Conservation (phyloP, 1,140 invertebrate genomes). For the Pygmarrhopalites habei region DNA sequence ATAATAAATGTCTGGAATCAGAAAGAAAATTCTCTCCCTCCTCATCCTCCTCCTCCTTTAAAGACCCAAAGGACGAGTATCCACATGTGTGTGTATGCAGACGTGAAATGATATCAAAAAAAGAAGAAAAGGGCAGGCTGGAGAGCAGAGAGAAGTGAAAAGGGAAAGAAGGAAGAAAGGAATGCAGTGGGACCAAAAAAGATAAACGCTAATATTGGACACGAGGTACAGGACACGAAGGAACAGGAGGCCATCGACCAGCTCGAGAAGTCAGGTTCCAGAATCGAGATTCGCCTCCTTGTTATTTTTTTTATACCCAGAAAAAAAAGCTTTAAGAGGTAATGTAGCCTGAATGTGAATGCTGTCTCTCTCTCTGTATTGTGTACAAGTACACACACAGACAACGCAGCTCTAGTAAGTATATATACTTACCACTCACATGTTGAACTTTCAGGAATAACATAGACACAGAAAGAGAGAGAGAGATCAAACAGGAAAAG, state of each 20-base stretch:
- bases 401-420: too few species aligned
- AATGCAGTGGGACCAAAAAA: background rate
- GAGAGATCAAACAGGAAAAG: conserved; percentile 10
- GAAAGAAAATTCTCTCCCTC: background rate
- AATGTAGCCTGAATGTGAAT: background rate
- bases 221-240: background rate
- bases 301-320: background rate
- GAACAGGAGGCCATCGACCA: conserved; percentile 17
- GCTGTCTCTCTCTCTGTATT: too few species aligned
- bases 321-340: background rate
- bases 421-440: background rate
- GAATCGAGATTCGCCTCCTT: conserved; percentile 13
- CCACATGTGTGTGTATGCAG: background rate
- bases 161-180: background rate
- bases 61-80: background rate
- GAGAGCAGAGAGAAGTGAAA: background rate
- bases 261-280: conserved; percentile 22
- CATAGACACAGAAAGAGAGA: background rate
- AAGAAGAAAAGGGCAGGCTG: background rate
- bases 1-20: background rate
- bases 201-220: background rate
- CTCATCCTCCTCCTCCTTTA: background rate
- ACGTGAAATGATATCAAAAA: conserved; percentile 1
- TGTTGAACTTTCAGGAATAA: conserved; percentile 3
- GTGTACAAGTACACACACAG: too few species aligned